These are phyloP conservation scores for Sinelater perroti DNA, from an alignment of 2,888 invertebrate genomes.

Conservation along the genomic window DNA sequence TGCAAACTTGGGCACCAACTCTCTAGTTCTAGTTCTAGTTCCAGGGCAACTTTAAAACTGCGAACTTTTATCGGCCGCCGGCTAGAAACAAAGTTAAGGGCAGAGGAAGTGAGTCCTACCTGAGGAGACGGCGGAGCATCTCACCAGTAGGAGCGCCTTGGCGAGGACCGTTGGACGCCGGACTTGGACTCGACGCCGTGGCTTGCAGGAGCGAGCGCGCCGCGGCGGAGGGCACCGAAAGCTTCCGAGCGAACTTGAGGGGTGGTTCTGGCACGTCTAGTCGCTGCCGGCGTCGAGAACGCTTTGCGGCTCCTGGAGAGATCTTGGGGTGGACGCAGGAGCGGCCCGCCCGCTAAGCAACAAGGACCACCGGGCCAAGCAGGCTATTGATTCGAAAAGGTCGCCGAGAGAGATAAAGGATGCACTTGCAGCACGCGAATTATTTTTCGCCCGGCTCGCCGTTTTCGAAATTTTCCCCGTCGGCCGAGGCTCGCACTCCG, in stretches of 20 bases:
- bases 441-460: too few species aligned
- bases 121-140: constrained; percentile 45
- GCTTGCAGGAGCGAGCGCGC: constrained; percentile 45
- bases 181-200: constrained; percentile 48
- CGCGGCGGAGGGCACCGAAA: constrained; percentile 49
- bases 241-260: constrained; percentile 51
- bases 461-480: too few species aligned
- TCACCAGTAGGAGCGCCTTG: constrained; percentile 42
- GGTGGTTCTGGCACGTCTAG: constrained; percentile 58
- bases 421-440: constrained; percentile 41
- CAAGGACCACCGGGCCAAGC: constrained; percentile 53
- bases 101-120: constrained; percentile 51
- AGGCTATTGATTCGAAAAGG: constrained; percentile 53
- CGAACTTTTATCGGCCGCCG: constrained; percentile 40
- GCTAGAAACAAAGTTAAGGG: constrained; percentile 42
- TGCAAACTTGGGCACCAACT: constrained; percentile 42
- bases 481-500: too few species aligned
- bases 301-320: constrained; percentile 60
- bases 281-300: constrained; percentile 66
- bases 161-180: constrained; percentile 47
- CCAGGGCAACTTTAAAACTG: constrained; percentile 42
- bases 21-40: too few species aligned
- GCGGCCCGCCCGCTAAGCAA: constrained; percentile 55
- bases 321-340: constrained; percentile 58
- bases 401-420: constrained; percentile 40